Evolutionary conservation across 2,888 invertebrate species (phyloP).

Genomic region (Stomorhina lunata): DNA sequence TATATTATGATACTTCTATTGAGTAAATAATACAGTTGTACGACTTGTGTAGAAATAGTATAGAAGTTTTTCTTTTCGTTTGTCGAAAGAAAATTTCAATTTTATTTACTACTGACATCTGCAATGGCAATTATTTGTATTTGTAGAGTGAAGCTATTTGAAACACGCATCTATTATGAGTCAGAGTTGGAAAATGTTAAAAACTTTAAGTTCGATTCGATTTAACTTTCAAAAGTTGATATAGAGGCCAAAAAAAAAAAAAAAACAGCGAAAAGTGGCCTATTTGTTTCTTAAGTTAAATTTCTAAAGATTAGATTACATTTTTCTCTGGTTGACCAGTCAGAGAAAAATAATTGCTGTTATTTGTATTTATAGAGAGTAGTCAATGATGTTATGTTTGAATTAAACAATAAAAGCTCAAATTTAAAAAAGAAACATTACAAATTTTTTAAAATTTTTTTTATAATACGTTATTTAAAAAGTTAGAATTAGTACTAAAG

Average conservation of each 20-base stretch:
- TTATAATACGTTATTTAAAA: too few relatives aligned
- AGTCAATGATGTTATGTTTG: too few relatives aligned
- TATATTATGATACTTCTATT: background rate
- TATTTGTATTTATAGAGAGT: too few relatives aligned
- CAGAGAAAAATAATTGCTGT: too few relatives aligned
- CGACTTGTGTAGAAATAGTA: background rate
- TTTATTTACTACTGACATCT: conserved; percentile 50
- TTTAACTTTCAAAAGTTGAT: background rate
- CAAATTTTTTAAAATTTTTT: too few relatives aligned
- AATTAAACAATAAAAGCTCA: too few relatives aligned
- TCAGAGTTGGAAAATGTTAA: conserved; percentile 1
- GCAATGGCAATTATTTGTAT: conserved; percentile 54
- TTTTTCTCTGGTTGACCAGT: too few relatives aligned
- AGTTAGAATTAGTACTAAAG: too few relatives aligned
- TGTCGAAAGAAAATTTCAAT: conserved; percentile 25
- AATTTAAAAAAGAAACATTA: too few relatives aligned
- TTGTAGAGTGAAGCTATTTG: background rate
- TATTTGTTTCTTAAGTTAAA: too few relatives aligned
- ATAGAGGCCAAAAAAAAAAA: background rate
- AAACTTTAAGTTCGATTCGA: background rate
- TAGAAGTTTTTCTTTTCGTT: background rate
- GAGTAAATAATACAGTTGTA: background rate
- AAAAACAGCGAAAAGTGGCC: too few relatives aligned
- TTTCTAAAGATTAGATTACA: too few relatives aligned
- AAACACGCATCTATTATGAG: background rate